Base-by-base conservation (phyloP, 1,140 invertebrate genomes). In the Harpegnathos saltator region DNA sequence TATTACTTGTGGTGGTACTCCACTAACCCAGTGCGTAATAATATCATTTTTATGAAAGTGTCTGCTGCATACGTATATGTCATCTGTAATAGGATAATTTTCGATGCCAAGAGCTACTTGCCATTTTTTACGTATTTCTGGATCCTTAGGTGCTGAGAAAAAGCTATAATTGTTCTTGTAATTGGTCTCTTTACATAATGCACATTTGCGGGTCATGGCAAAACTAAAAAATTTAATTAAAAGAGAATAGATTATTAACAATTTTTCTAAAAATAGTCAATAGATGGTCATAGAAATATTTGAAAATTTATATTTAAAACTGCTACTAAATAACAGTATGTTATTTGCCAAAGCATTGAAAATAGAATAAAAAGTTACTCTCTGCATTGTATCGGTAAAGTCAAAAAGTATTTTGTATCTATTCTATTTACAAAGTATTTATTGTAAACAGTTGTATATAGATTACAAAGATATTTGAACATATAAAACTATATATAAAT, bases 21-120 rank as follows among this genome's bases (percentile, higher is more conserved):
- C 93, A 54, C 93, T 94, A 33, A 92, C 86, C 93, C 93, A 94
- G 48, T 94, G 93, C 4, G 93, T 93, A 63, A 94, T 92, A 50
- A 94, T 93, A 88, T 94, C 93, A 29, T 89, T 83, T 48, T 91
- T 87, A 19, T 90, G 80, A 86, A 94, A 94, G 84, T 94, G 93
- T 89, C 92, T 93, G 77, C 93, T 94, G 59, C 93, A 94, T 29
- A 94, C 90, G 80, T 91, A 94, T 17, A 92, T 93, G 48, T 93
- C 92, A 63, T 93, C 92, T n/a, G 83, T 92, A 17, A 94, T 92
- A 44, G 73, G 72, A 68, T 92, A 91, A 85, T 92, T 89, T 59
- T 92, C 89, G 14, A 92, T 92, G 7, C 81, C 91, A 71, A 94
- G 91, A 4, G 91, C 93, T 61, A 90, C 85, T 86, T 93, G 88